phyloP scores from a whole-genome alignment of 2,113 vertebrate species.

The Sarotherodon lohbergeri region DNA sequence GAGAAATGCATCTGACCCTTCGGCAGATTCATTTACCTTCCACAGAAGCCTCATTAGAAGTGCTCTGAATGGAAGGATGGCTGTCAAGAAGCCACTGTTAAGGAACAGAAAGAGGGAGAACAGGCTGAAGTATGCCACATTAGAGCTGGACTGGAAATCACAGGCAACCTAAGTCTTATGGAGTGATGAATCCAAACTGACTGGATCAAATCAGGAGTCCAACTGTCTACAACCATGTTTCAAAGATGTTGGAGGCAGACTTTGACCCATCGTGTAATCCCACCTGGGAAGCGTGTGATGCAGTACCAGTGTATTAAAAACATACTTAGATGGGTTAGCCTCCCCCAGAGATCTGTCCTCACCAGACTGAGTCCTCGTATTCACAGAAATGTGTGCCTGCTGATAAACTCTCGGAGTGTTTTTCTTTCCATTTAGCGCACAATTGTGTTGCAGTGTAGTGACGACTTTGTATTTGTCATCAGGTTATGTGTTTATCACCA shows the following conservation, averaged over 20 bases:
- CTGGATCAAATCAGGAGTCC: background rate
- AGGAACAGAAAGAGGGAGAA: background rate
- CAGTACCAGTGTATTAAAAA: accelerated
- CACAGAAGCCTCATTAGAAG: background rate
- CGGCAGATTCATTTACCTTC: background rate
- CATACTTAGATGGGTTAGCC: background rate
- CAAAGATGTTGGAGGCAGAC: background rate
- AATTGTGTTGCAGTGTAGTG: background rate
- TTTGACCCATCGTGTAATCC: accelerated
- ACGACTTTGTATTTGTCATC: background rate
- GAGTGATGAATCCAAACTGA: background rate
- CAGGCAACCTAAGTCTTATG: background rate
- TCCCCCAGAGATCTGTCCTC: background rate
- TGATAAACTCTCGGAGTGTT: accelerated
- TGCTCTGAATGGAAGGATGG: background rate
- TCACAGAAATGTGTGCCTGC: background rate
- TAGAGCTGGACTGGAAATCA: background rate
- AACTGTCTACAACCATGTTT: background rate
- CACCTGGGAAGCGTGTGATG: background rate
- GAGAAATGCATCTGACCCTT: background rate
- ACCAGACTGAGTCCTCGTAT: background rate
- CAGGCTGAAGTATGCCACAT: accelerated
- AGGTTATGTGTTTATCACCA: conserved; percentile 86
- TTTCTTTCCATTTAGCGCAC: background rate
- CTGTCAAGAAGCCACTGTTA: background rate